Conservation (phyloP, 2,113 vertebrate genomes). For the Vulpes vulpes region DNA sequence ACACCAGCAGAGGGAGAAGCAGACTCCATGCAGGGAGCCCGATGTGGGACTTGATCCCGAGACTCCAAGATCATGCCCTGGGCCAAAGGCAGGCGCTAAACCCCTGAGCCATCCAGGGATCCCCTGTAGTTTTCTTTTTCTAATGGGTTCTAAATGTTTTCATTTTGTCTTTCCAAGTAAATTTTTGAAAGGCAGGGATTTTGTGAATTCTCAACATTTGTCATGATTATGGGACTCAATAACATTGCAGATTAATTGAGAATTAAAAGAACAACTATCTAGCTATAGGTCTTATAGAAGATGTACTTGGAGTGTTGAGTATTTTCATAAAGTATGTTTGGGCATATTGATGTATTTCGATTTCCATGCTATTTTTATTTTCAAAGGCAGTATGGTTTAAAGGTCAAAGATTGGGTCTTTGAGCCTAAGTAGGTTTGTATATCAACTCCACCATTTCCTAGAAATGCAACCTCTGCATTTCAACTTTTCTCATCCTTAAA, state of each 20-base stretch:
- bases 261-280: neutral
- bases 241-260: neutral
- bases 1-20: too few species aligned
- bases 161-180: neutral
- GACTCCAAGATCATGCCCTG: too few species aligned
- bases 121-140: neutral
- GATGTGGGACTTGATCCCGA: too few species aligned
- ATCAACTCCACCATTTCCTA: neutral
- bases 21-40: too few species aligned
- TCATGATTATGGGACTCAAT: neutral
- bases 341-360: neutral
- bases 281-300: neutral
- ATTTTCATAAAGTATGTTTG: neutral
- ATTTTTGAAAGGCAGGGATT: neutral
- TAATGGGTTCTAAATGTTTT: constrained; percentile 7
- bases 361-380: neutral
- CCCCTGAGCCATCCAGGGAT: too few species aligned
- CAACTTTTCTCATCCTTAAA: neutral
- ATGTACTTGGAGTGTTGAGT: neutral
- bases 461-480: neutral
- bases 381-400: neutral
- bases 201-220: neutral
- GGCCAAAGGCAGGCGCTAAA: too few species aligned
- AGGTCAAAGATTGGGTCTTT: neutral
- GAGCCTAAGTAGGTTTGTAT: neutral